Conservation (phyloP, 2,113 vertebrate species). For the Cryptotis parvus region DNA sequence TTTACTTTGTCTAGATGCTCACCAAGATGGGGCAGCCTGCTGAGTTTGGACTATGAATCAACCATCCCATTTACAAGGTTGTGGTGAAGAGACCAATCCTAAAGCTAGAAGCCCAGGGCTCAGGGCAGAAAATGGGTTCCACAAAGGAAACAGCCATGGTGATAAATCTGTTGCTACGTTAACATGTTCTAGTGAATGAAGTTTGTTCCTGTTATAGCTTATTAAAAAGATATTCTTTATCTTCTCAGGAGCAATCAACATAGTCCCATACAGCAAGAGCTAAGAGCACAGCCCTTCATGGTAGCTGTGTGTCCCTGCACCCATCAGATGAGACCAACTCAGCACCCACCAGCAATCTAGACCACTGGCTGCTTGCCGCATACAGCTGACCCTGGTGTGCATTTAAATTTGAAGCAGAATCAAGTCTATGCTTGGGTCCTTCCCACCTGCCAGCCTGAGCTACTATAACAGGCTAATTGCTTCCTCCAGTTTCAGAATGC, state of each 20-base stretch:
- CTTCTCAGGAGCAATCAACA: not conserved
- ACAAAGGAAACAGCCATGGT: too few species aligned
- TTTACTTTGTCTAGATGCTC: not conserved
- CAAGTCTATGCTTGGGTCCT: slow-evolving; percentile 44
- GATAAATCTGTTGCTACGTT: not conserved
- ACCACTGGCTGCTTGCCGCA: not conserved
- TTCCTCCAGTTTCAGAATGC: slow-evolving; percentile 73
- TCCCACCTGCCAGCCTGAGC: slow-evolving; percentile 37
- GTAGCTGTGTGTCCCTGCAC: not conserved
- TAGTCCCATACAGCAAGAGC: too few species aligned
- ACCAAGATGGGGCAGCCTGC: not conserved
- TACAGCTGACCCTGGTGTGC: not conserved
- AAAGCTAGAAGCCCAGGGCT: not conserved
- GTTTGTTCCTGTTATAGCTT: not conserved
- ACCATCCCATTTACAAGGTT: not conserved
- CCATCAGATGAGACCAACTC: not conserved
- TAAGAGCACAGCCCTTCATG: not conserved
- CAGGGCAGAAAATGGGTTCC: not conserved
- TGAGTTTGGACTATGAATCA: not conserved
- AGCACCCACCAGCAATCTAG: not conserved
- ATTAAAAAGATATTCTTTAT: not conserved
- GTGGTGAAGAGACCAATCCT: not conserved
- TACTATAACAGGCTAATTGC: slow-evolving; percentile 57
- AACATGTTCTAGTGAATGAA: slow-evolving; percentile 48
- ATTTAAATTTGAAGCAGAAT: slow-evolving; percentile 67